These are phyloP conservation scores for Pteria penguin DNA, from an alignment of 2,888 invertebrate species.

Conservation along the genomic window DNA sequence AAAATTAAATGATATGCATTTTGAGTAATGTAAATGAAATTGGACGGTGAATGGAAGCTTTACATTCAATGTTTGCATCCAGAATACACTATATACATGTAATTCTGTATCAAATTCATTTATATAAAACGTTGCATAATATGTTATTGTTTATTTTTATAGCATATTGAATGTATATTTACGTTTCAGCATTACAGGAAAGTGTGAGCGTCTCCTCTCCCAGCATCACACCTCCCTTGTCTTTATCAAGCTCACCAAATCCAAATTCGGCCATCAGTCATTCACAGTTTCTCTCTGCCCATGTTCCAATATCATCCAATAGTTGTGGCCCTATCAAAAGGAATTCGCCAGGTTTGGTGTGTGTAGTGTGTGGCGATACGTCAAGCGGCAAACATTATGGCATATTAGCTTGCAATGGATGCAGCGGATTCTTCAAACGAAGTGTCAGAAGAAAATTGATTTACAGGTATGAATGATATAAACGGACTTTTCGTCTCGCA, in stretches of 20 bases:
- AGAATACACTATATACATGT: too few species aligned
- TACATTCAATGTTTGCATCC: too few species aligned
- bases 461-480: constrained; percentile 88
- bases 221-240: constrained; percentile 6
- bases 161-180: too few species aligned
- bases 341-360: constrained; percentile 85
- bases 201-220: constrained; percentile 9
- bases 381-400: constrained; percentile 99
- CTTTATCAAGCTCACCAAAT: background rate
- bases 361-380: constrained; percentile 98
- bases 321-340: constrained; percentile 66
- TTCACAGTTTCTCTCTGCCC: constrained; percentile 3
- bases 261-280: background rate
- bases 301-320: background rate
- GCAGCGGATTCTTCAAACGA: constrained; percentile 99
- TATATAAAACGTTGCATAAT: too few species aligned
- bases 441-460: constrained; percentile 97
- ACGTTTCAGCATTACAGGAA: constrained; percentile 2
- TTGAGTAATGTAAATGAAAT: too few species aligned
- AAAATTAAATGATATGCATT: too few species aligned
- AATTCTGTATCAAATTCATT: too few species aligned
- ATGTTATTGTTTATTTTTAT: too few species aligned
- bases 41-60: too few species aligned
- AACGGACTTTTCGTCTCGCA: too few species aligned
- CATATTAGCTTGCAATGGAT: constrained; percentile 98